Conservation (phyloP, 2,888 invertebrate genomes). For the Pandemis cinnamomeana region DNA sequence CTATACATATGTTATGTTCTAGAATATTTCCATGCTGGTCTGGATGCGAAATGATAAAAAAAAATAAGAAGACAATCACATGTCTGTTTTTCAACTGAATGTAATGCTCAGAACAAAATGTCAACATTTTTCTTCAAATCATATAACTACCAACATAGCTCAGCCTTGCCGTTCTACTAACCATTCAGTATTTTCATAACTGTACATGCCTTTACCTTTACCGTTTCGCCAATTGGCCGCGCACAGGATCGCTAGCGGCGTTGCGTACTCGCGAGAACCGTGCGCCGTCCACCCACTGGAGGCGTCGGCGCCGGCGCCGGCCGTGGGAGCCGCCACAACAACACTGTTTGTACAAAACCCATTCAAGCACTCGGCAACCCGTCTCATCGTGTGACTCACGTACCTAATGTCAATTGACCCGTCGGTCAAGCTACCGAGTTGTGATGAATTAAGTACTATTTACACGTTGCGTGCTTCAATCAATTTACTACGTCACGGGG, state of each 20-base stretch:
- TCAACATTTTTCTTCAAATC: too few relatives aligned
- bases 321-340: constrained; percentile 46
- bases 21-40: too few relatives aligned
- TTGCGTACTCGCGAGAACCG: constrained; percentile 11
- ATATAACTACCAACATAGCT: neutral
- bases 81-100: too few relatives aligned
- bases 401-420: constrained; percentile 41
- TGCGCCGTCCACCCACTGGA: constrained; percentile 44
- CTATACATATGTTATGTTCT: too few relatives aligned
- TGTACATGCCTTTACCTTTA: neutral
- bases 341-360: constrained; percentile 55
- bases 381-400: constrained; percentile 51
- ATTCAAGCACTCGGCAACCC: constrained; percentile 55
- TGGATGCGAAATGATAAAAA: too few relatives aligned
- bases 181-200: neutral
- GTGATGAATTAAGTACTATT: constrained; percentile 1
- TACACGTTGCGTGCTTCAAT: constrained; percentile 1
- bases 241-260: constrained; percentile 1
- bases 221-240: neutral
- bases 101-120: too few relatives aligned
- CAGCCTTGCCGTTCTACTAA: neutral
- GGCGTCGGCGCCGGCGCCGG: constrained; percentile 49
- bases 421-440: constrained; percentile 28
- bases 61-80: too few relatives aligned
- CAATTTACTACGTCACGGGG: neutral